Evolutionary conservation across 2,113 vertebrate species (phyloP), one percentile per base, ranked within the genome.

Genomic region (Microcebus jonahi): DNA sequence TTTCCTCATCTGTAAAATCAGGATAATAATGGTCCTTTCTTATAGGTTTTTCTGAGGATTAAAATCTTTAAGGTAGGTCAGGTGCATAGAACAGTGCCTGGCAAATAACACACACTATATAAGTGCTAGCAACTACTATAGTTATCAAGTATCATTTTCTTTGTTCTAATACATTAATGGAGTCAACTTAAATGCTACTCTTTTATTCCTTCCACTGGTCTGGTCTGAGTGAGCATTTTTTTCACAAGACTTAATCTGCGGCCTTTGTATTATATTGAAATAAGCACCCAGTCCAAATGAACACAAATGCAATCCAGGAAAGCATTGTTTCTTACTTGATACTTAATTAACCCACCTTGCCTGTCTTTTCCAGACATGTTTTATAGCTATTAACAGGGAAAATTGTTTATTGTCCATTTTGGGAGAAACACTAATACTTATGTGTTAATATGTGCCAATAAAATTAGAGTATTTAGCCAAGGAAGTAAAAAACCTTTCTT

Each of bases 41-140:
- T 34, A 29, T 80, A 88, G n/a, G 42, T 96, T 91, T 61, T 61
- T 67, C 13, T 73, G 73, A 95, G 55, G 25, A 84, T 57, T 83
- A 65, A 93, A 97, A 90, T 10, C 27, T 36, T 87, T 88, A 50
- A 79, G 57, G 48, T 76, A 94, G 48, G 31, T 50, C 77, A 93
- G 34, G 76, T 45, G 29, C 5, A 2, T 39, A 92, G 61, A 95
- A 90, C 18, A 89, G 10, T 70, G 39, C 39, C 79, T 80, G 68
- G 53, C n/a, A 65, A 75, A 76, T 75, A 61, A 55, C 34, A 45
- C 17, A 42, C 2, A 59, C 31, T 45, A 7, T 31, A 1, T 63
- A 65, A 80, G 27, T 83, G 21, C 34, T 81, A 68, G 6, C 36
- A 63, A 89, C 20, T 59, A 36, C 23, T 71, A 36, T 65, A 45